phyloP scores from a whole-genome alignment of 2,888 invertebrate genomes.

The Xylocampa areola region DNA sequence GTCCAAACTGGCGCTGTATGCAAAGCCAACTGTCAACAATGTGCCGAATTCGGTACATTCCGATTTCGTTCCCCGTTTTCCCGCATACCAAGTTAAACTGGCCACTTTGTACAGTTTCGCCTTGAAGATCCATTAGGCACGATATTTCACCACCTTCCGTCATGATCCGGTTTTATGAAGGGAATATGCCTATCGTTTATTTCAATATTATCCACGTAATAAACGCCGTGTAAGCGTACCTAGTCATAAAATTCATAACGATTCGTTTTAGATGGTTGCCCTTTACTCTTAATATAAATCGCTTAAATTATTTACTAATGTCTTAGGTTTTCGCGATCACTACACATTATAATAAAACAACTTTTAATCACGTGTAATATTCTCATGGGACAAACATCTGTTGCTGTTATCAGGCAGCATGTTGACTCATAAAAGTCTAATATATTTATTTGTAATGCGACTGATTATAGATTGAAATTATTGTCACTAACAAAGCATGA shows the following conservation, averaged over 20 bases:
- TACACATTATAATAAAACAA: no score
- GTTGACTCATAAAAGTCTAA: no score
- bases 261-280: constrained; percentile 28
- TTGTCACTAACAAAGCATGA: no score
- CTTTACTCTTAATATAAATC: constrained; percentile 4
- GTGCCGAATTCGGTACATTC: background rate
- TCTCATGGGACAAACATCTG: no score
- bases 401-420: no score
- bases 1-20: background rate
- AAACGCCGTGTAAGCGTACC: constrained; percentile 37
- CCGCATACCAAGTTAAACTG: background rate
- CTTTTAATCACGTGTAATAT: no score
- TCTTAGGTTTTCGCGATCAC: no score
- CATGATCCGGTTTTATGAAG: constrained; percentile 28
- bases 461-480: no score
- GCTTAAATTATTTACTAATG: no score
- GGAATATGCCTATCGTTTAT: constrained; percentile 55
- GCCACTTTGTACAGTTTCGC: background rate
- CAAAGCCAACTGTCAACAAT: background rate
- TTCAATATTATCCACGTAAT: constrained; percentile 60
- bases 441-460: no score
- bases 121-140: constrained; percentile 11
- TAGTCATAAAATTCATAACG: constrained; percentile 46
- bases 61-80: background rate
- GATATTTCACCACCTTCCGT: constrained; percentile 9